phyloP scores from a whole-genome alignment of 2,113 vertebrate species.

The Varanus komodoensis region DNA sequence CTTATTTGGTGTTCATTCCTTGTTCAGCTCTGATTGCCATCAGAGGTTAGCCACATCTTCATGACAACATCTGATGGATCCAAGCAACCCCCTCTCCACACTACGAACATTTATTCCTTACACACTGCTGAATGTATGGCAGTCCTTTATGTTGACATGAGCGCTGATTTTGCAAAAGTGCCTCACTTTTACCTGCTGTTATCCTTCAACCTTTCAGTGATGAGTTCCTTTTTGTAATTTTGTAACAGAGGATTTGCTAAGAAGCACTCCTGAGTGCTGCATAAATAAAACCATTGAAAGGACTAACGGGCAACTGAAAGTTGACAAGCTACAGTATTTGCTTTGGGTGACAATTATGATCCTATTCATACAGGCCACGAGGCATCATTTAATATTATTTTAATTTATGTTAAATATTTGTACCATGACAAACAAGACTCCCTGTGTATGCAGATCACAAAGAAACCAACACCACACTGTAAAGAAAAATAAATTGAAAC shows the following conservation, averaged over 20 bases:
- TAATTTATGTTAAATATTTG: neutral
- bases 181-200: neutral
- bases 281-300: neutral
- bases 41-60: neutral
- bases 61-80: neutral
- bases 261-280: neutral
- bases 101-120: neutral
- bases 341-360: constrained; percentile 6
- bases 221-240: neutral
- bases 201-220: neutral
- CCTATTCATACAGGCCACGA: neutral
- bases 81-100: neutral
- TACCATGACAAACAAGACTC: neutral
- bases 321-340: neutral
- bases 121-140: neutral
- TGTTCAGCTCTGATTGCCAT: neutral
- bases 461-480: neutral
- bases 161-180: neutral
- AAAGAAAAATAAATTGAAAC: neutral
- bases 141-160: neutral
- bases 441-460: too few relatives aligned
- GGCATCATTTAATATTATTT: neutral
- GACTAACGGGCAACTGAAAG: neutral
- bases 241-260: neutral
- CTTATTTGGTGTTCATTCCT: neutral